These are phyloP conservation scores for Smittia aterrima DNA, from an alignment of 2,888 invertebrate genomes.

Conservation along the genomic window DNA sequence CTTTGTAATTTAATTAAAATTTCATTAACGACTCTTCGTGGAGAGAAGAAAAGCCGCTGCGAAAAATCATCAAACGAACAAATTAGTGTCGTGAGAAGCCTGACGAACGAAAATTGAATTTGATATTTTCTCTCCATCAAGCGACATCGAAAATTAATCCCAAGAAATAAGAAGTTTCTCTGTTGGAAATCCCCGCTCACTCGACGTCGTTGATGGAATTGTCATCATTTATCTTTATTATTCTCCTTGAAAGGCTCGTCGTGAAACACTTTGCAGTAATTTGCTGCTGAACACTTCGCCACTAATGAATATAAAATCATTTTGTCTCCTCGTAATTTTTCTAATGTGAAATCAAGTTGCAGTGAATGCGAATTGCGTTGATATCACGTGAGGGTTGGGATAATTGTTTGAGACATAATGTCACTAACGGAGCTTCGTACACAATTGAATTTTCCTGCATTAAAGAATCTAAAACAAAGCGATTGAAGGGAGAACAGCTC, in stretches of 20 bases:
- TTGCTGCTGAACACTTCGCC: slow-evolving; percentile 10
- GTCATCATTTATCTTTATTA: slow-evolving; percentile 42
- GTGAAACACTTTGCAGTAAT: slow-evolving; percentile 37
- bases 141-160: slow-evolving; percentile 37
- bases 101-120: slow-evolving; percentile 28
- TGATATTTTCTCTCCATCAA: slow-evolving; percentile 35
- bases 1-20: slow-evolving; percentile 41
- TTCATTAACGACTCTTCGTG: slow-evolving; percentile 34
- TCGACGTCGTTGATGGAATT: slow-evolving; percentile 25
- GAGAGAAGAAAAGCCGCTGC: background rate
- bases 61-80: slow-evolving; percentile 19
- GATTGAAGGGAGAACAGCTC: background rate
- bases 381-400: background rate
- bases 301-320: slow-evolving; percentile 15
- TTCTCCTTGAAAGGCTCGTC: background rate
- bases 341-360: slow-evolving; percentile 35
- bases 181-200: background rate
- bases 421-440: background rate
- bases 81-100: slow-evolving; percentile 21
- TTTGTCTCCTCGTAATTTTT: background rate
- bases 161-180: slow-evolving; percentile 18
- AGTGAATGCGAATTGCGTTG: background rate
- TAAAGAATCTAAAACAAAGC: background rate
- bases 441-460: background rate
- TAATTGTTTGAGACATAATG: slow-evolving; percentile 28